These are phyloP conservation scores for Tenthredo distinguenda DNA, from an alignment of 2,888 invertebrate species.

Conservation along the genomic window DNA sequence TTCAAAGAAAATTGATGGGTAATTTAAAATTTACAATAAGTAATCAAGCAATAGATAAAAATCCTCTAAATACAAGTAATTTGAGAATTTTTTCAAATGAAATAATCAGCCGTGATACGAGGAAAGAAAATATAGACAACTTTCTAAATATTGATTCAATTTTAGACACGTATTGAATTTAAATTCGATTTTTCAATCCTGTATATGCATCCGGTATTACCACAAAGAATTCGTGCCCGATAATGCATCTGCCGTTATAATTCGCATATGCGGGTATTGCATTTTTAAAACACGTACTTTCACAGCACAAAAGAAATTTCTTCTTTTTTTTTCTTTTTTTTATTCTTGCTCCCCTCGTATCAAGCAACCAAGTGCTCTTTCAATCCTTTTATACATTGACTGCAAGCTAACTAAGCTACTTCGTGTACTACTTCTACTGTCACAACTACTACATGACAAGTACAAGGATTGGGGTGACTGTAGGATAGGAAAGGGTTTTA, in stretches of 20 bases:
- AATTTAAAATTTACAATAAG: neutral
- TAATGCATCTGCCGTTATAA: conserved; percentile 34
- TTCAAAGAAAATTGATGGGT: neutral
- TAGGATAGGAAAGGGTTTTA: conserved; percentile 53
- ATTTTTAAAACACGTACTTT: conserved; percentile 29
- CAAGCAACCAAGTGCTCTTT: conserved; percentile 42
- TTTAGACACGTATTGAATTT: neutral
- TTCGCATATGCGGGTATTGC: conserved; percentile 19
- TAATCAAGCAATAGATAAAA: neutral
- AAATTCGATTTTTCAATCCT: neutral
- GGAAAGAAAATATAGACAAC: neutral
- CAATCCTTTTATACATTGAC: conserved; percentile 31
- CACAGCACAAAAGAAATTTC: conserved; percentile 27
- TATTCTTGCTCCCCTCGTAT: conserved; percentile 36
- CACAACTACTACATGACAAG: conserved; percentile 49
- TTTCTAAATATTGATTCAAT: neutral
- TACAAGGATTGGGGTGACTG: conserved; percentile 53
- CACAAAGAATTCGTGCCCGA: conserved; percentile 29
- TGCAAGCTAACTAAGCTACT: conserved; percentile 52
- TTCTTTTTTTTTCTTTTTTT: neutral
- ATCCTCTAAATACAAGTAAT: neutral
- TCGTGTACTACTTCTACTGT: conserved; percentile 32
- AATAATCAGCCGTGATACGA: conserved; percentile 13
- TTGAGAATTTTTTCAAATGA: neutral
- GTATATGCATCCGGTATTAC: conserved; percentile 24